Percentiles rank a stretch among this genome's conserved stretches.
Conservation (phyloP, 2,888 invertebrate species). For the Poecilobothrus nobilitatus region DNA sequence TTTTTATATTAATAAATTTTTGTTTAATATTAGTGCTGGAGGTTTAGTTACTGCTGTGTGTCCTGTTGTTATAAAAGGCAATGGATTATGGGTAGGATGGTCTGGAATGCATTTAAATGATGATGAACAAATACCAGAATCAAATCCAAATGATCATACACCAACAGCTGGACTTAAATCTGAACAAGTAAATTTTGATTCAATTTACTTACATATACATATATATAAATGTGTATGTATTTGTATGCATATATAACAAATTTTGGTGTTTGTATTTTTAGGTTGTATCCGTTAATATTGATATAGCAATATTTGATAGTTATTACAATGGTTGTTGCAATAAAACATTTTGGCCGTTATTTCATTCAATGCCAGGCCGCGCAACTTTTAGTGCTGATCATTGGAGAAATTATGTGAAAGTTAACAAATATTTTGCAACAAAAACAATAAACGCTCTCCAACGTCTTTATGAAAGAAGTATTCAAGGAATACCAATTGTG, state of each 20-base stretch:
- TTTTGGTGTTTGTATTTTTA: slow-evolving; percentile 32
- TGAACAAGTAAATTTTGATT: slow-evolving; percentile 54
- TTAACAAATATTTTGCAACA: slow-evolving; percentile 75
- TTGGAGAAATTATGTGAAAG: slow-evolving; percentile 72
- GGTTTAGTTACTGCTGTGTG: slow-evolving; percentile 86
- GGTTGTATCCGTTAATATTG: slow-evolving; percentile 74
- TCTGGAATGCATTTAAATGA: slow-evolving; percentile 75
- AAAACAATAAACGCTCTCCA: slow-evolving; percentile 64
- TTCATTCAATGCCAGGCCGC: slow-evolving; percentile 86
- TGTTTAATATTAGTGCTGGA: slow-evolving; percentile 79
- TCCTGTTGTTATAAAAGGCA: slow-evolving; percentile 76
- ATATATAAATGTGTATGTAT: background rate
- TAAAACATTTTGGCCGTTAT: slow-evolving; percentile 85
- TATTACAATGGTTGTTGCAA: slow-evolving; percentile 92
- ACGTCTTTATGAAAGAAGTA: slow-evolving; percentile 45
- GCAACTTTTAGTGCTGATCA: slow-evolving; percentile 74
- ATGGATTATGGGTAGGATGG: slow-evolving; percentile 88
- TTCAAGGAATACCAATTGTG: slow-evolving; percentile 57
- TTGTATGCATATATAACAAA: background rate
- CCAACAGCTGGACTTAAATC: slow-evolving; percentile 80
- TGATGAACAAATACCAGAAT: slow-evolving; percentile 74
- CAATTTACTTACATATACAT: slow-evolving; percentile 10
- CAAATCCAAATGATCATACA: slow-evolving; percentile 74
- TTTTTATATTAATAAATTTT: no score
- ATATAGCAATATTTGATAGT: slow-evolving; percentile 67